Conservation (phyloP, 2,113 vertebrate species). For the Campylorhamphus procurvoides region DNA sequence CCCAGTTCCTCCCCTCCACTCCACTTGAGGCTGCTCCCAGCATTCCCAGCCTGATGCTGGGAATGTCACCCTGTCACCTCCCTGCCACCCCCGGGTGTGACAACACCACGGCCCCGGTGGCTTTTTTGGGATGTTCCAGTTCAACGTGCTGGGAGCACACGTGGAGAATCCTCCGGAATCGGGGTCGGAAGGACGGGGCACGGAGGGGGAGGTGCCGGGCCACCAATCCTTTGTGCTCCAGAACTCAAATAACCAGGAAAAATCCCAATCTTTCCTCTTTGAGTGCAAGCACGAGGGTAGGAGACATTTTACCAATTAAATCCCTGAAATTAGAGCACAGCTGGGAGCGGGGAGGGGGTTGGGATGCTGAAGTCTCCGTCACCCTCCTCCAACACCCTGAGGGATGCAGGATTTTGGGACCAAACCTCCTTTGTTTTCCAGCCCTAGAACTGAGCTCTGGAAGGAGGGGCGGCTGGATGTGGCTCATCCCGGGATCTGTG, state of each 20-base stretch:
- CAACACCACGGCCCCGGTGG: not conserved
- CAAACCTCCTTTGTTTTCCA: not conserved
- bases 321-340: not conserved
- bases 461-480: not conserved
- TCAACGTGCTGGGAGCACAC: not conserved
- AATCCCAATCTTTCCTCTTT: not conserved
- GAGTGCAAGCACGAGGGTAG: not conserved
- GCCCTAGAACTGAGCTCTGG: not conserved
- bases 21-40: not conserved
- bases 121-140: not conserved
- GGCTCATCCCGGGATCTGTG: not conserved
- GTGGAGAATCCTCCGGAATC: not conserved
- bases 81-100: not conserved
- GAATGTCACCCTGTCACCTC: not conserved
- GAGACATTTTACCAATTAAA: not conserved
- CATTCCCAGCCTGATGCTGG: not conserved
- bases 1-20: too few relatives aligned
- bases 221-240: not conserved
- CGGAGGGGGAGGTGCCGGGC: not conserved
- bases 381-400: not conserved
- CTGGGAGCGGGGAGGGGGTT: not conserved
- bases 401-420: not conserved
- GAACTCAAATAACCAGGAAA: not conserved
- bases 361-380: not conserved
- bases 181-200: not conserved